A percentile compares a stretch with the other conserved stretches of the same genome.
Evolutionary conservation across 2,888 invertebrate species (phyloP).

Genomic region (Thecocarcelia acutangulata): DNA sequence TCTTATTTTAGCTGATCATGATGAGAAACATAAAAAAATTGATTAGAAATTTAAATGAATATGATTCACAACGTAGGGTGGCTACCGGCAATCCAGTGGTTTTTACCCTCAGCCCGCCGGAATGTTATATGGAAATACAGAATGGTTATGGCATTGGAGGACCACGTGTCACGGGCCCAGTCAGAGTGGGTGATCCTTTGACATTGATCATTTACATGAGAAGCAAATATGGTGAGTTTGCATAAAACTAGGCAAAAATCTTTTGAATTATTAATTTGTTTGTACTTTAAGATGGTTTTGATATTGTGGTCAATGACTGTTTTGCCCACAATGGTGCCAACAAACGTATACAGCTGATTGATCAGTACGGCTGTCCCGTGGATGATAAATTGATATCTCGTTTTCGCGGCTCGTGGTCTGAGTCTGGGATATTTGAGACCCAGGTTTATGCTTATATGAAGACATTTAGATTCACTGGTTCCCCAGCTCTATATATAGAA

Average conservation of each 20-base stretch:
- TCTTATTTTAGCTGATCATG: constrained; percentile 34
- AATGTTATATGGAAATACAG: constrained; percentile 97
- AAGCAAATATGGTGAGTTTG: constrained; percentile 91
- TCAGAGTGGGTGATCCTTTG: constrained; percentile 94
- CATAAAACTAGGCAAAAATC: neutral
- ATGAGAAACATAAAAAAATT: constrained; percentile 59
- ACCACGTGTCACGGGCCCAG: constrained; percentile 92
- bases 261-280: neutral
- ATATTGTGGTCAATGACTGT: constrained; percentile 96
- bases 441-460: constrained; percentile 98
- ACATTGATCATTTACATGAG: constrained; percentile 97
- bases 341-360: constrained; percentile 94
- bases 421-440: constrained; percentile 94
- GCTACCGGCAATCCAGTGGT: constrained; percentile 97
- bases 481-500: constrained; percentile 95
- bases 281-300: constrained; percentile 89
- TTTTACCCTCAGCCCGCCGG: constrained; percentile 95
- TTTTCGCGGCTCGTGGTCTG: constrained; percentile 96
- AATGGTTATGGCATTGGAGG: constrained; percentile 94
- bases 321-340: constrained; percentile 96
- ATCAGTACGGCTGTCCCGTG: constrained; percentile 95
- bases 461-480: constrained; percentile 93
- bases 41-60: constrained; percentile 60
- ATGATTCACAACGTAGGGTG: constrained; percentile 84
- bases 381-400: constrained; percentile 95